Conservation (phyloP, 1,140 invertebrate species). For the Orius insidiosus region DNA sequence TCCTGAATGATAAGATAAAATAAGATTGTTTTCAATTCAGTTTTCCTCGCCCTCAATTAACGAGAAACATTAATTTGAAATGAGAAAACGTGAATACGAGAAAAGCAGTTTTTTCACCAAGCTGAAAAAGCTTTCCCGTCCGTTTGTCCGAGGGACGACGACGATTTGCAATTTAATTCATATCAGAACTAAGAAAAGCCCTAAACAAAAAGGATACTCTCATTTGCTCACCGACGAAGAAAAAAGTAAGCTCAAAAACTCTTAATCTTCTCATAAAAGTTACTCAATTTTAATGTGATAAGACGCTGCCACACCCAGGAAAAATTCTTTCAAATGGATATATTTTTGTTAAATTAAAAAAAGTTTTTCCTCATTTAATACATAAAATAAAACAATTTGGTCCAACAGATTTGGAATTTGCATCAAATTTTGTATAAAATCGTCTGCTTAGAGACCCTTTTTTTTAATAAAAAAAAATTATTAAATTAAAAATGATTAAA, state of each 20-base stretch:
- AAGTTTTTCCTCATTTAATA: no score
- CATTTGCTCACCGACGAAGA: slow-evolving; percentile 17
- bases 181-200: neutral
- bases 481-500: no score
- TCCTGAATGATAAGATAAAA: neutral
- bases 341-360: no score
- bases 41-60: neutral
- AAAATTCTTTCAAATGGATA: no score
- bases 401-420: no score
- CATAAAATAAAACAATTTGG: no score
- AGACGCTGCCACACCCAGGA: no score
- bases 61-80: slow-evolving; percentile 2
- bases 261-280: no score
- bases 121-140: neutral
- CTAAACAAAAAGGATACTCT: slow-evolving; percentile 12
- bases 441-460: no score
- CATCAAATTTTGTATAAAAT: no score
- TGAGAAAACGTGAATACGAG: slow-evolving; percentile 1
- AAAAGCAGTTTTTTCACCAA: neutral
- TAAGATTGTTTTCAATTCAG: neutral
- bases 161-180: slow-evolving; percentile 2
- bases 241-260: slow-evolving; percentile 14
- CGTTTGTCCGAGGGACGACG: neutral
- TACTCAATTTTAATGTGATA: no score
- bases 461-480: no score